phyloP scores from a whole-genome alignment of 2,797 vertebrate species.

The Anguilla obscura region DNA sequence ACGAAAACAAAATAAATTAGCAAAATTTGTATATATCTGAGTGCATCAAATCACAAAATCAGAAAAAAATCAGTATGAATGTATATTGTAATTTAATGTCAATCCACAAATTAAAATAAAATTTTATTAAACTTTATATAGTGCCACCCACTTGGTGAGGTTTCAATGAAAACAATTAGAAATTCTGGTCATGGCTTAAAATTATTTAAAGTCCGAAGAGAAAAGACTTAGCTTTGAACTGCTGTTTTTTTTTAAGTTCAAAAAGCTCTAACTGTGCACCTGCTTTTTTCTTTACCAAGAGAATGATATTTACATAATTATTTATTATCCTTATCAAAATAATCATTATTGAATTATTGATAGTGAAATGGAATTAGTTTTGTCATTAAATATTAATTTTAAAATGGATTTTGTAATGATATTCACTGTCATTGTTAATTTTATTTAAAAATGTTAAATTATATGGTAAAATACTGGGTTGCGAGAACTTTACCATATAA shows the following conservation, averaged over 20 bases:
- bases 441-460: background rate
- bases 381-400: background rate
- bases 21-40: background rate
- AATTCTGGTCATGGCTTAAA: background rate
- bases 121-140: background rate
- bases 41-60: background rate
- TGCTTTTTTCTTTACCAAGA: background rate
- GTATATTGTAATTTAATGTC: no score
- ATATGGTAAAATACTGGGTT: background rate
- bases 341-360: background rate
- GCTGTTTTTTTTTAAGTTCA: background rate
- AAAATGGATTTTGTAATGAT: background rate
- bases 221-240: background rate
- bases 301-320: background rate
- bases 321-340: constrained; percentile 3
- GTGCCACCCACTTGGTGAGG: background rate
- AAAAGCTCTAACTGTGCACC: background rate
- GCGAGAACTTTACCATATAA: no score
- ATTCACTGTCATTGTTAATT: background rate
- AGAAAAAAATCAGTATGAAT: background rate
- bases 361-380: background rate
- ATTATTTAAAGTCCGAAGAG: background rate
- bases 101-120: background rate
- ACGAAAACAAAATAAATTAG: background rate
- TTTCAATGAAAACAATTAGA: background rate